Base-by-base conservation (phyloP, 2,888 invertebrate species). In the Calliphora vomitoria region DNA sequence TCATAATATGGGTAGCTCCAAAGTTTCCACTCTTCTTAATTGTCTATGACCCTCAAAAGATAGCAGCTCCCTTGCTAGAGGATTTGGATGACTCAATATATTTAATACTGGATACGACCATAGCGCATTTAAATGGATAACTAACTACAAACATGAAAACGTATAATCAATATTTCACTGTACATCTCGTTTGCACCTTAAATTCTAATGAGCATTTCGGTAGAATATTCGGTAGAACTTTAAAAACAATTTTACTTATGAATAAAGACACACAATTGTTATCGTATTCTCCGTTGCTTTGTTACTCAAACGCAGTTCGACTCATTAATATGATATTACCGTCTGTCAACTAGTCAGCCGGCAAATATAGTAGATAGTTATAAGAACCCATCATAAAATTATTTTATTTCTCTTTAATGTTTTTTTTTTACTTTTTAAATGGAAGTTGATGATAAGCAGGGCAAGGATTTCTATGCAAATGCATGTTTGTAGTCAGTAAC, bases 371-470 rank as follows among this genome's bases (percentile, higher is more conserved):
- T 10, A 41, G 50, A 50, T 62, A 50, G 60, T 60, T 13, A 13
- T 58, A n/a, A 69, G 31, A 58, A 35, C 18, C 6, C 18, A 68
- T 68, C 44, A 68, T 58, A 68, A 66, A 68, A 78, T 55, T 4
- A 64, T 64, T 13, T 20, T 41, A 38, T 64, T 64, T 64, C 3
- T 38, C 15, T 15, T 58, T 25, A n/a, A n/a, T 47, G 13, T 15
- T 60, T 20, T 58, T 72, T 20, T 58, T 25, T 53, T 35, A 8
- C 11, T 25, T 66, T 25, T 44, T 44, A 11, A 38, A 35, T 58
- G 60, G n/a, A 44, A 60, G 15, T 62, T 50, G 50, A 53, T 72
- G 62, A 72, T 81, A 72, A 71, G 81, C n/a, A n/a, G n/a, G n/a
- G n/a, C n/a, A n/a, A n/a, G n/a, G n/a, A n/a, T n/a, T n/a, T n/a